Conservation (phyloP, 2,888 invertebrate species). For the Eupithecia pulchellata region DNA sequence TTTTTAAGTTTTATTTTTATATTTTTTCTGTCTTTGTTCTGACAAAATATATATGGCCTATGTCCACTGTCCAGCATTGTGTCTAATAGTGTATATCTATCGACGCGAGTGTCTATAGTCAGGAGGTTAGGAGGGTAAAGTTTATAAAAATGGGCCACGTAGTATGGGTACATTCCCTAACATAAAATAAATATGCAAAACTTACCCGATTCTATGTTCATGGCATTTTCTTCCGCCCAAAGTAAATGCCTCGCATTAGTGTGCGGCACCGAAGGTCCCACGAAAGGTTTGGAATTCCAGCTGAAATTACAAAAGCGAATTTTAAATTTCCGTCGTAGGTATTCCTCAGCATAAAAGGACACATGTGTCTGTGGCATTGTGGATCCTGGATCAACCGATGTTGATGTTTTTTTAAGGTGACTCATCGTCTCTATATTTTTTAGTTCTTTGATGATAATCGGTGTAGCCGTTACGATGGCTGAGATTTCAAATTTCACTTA, state of each 20-base stretch:
- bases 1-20: too few relatives aligned
- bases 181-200: conserved; percentile 12
- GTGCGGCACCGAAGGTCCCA: conserved; percentile 63
- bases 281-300: conserved; percentile 72
- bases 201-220: conserved; percentile 57
- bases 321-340: neutral
- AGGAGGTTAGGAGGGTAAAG: too few relatives aligned
- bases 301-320: conserved; percentile 48
- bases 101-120: neutral
- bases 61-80: too few relatives aligned
- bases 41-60: too few relatives aligned
- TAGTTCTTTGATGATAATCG: neutral
- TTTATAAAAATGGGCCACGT: too few relatives aligned
- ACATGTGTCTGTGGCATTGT: neutral
- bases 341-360: neutral
- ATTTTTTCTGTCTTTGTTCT: too few relatives aligned
- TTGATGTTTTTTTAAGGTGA: neutral
- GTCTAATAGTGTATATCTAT: too few relatives aligned
- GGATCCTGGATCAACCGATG: neutral
- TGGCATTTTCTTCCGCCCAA: conserved; percentile 70
- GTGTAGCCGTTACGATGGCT: neutral
- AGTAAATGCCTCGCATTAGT: conserved; percentile 70
- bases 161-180: too few relatives aligned
- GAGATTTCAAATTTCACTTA: too few relatives aligned
- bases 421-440: neutral